These are phyloP conservation scores for Cryptoprocta ferox DNA, from an alignment of 2,797 vertebrate genomes.

Conservation along the genomic window DNA sequence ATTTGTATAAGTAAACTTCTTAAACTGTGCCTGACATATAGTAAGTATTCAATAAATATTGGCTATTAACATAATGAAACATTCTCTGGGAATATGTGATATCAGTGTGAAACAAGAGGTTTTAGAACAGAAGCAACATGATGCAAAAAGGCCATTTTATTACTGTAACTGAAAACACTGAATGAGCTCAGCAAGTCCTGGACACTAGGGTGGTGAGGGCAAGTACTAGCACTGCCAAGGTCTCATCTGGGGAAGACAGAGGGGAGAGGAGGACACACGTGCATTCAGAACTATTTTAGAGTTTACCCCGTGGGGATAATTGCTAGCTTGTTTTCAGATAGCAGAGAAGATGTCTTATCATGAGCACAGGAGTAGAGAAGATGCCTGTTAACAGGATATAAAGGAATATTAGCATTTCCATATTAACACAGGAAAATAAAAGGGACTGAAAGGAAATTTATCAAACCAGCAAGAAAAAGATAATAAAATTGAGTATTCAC, in stretches of 20 bases:
- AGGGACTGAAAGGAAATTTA: background rate
- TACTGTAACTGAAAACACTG: background rate
- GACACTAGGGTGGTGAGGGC: background rate
- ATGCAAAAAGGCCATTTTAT: background rate
- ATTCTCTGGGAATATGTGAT: background rate
- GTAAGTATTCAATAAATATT: background rate
- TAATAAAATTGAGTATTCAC: background rate
- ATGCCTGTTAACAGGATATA: background rate
- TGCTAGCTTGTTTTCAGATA: constrained; percentile 15
- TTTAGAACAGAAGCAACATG: background rate
- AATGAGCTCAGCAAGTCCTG: background rate
- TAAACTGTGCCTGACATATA: background rate
- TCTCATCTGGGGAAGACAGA: background rate
- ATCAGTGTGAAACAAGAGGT: background rate
- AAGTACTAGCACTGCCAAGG: no score
- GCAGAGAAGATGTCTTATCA: background rate
- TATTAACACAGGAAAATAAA: constrained; percentile 33
- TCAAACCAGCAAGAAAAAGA: background rate
- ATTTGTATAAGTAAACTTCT: background rate
- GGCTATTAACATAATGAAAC: background rate
- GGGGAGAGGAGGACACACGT: background rate
- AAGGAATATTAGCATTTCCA: background rate
- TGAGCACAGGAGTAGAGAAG: background rate
- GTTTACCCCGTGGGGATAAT: background rate
- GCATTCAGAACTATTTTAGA: background rate